Conservation (phyloP, 2,113 vertebrate species). For the human region DNA sequence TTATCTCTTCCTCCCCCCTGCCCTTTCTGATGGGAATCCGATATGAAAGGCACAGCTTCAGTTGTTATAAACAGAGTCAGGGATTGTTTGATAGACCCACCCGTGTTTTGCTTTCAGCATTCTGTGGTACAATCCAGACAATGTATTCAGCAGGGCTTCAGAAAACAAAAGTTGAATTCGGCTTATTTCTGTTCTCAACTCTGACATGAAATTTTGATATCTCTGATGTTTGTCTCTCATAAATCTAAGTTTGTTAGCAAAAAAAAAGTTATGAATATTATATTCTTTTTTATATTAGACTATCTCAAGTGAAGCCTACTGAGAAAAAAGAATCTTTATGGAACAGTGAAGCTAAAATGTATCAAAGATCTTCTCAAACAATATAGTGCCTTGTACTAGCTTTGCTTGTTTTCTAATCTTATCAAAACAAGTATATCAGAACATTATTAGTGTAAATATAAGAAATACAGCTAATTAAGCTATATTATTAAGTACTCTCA, state of each 20-base stretch:
- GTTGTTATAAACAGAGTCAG: constrained; percentile 58
- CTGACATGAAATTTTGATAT: constrained; percentile 56
- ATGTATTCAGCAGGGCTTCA: constrained; percentile 39
- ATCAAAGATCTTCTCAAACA: constrained; percentile 52
- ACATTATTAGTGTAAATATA: constrained; percentile 35
- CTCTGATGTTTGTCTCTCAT: constrained; percentile 28
- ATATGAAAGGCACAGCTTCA: constrained; percentile 71
- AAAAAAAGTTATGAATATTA: constrained; percentile 63
- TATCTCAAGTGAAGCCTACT: constrained; percentile 54
- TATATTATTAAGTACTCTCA: neutral
- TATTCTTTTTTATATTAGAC: constrained; percentile 39
- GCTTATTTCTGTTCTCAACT: constrained; percentile 53
- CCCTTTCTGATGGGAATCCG: constrained; percentile 64
- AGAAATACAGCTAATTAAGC: constrained; percentile 43
- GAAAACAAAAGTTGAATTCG: constrained; percentile 69
- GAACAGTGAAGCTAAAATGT: neutral
- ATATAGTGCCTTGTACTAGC: neutral
- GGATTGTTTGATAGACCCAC: constrained; percentile 71
- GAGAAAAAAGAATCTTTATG: constrained; percentile 50
- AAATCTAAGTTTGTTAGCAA: constrained; percentile 52
- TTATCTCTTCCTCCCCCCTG: constrained; percentile 70
- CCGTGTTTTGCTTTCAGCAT: constrained; percentile 73
- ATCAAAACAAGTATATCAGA: constrained; percentile 28
- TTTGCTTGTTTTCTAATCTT: constrained; percentile 49
- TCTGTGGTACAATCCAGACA: constrained; percentile 59